Evolutionary conservation across 2,797 vertebrate species (phyloP).

Genomic region (Lepilemur ruficaudatus): DNA sequence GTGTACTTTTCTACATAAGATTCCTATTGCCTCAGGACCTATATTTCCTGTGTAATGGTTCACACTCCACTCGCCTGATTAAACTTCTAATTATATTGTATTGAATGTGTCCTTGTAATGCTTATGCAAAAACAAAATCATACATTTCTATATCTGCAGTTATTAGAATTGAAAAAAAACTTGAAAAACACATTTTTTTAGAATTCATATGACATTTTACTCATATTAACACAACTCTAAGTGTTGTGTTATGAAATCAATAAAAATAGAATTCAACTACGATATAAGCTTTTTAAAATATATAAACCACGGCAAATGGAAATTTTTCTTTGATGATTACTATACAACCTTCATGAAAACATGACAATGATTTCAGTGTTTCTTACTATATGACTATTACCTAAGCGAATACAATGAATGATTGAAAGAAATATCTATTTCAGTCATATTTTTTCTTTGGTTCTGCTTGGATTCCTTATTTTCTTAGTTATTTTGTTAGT

Average conservation of each 20-base stretch:
- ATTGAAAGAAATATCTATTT: not conserved
- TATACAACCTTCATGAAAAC: not conserved
- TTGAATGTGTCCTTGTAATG: conserved; percentile 23
- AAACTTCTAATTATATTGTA: conserved; percentile 56
- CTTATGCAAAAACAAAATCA: not conserved
- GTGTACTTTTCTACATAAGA: not conserved
- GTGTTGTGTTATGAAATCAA: not conserved
- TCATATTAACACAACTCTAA: not conserved
- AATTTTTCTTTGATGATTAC: not conserved
- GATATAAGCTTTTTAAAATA: not conserved
- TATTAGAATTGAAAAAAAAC: not conserved
- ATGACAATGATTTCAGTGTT: not conserved
- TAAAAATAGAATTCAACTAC: not conserved
- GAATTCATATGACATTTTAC: not conserved
- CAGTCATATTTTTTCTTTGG: not conserved
- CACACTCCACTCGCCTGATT: conserved; percentile 18
- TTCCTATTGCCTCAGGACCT: conserved; percentile 4
- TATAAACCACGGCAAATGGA: not conserved
- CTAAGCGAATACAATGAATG: not conserved
- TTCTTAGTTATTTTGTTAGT: not conserved
- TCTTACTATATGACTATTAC: not conserved
- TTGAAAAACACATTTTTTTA: not conserved
- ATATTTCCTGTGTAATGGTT: not conserved
- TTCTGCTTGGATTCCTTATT: not conserved
- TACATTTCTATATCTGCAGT: not conserved